Evolutionary conservation across 2,797 vertebrate genomes (phyloP).

Genomic region (Tolypeutes matacus): DNA sequence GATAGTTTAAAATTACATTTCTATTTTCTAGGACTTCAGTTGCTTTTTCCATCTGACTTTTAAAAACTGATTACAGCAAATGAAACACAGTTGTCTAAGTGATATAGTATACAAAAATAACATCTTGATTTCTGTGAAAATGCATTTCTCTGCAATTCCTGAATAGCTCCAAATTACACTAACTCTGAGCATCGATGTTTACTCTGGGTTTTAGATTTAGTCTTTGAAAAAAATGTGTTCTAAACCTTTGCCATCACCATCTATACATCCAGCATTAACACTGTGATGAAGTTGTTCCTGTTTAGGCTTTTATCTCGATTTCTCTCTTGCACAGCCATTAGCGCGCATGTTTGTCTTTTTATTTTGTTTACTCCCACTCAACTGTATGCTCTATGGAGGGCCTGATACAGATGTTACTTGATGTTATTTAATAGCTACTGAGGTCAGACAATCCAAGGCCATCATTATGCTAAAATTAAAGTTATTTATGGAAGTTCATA

Average conservation of each 20-base stretch:
- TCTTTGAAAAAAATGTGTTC: slow-evolving; percentile 91
- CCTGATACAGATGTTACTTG: slow-evolving; percentile 93
- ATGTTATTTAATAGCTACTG: slow-evolving; percentile 94
- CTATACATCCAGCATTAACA: slow-evolving; percentile 84
- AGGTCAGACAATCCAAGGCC: slow-evolving; percentile 96
- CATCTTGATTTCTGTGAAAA: slow-evolving; percentile 99
- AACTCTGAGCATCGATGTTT: slow-evolving; percentile 88
- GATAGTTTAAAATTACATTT: slow-evolving; percentile 99
- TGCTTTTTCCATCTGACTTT: slow-evolving; percentile 99
- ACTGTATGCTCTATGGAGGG: slow-evolving; percentile 92
- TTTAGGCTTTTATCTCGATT: slow-evolving; percentile 86
- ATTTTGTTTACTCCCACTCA: slow-evolving; percentile 91
- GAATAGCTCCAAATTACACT: slow-evolving; percentile 96
- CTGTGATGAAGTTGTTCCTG: slow-evolving; percentile 86
- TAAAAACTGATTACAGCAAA: slow-evolving; percentile 99
- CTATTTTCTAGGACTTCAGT: slow-evolving; percentile 99
- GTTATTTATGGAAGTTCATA: slow-evolving; percentile 92
- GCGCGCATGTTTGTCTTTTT: slow-evolving; percentile 87
- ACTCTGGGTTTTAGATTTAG: slow-evolving; percentile 93
- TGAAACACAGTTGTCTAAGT: slow-evolving; percentile 99
- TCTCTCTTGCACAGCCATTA: slow-evolving; percentile 88
- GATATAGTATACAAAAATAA: slow-evolving; percentile 99
- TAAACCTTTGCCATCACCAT: slow-evolving; percentile 88
- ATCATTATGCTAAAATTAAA: slow-evolving; percentile 92
- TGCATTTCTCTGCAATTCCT: slow-evolving; percentile 94